phyloP scores from a whole-genome alignment of 2,888 invertebrate genomes.

The Eristalinus aeneus region DNA sequence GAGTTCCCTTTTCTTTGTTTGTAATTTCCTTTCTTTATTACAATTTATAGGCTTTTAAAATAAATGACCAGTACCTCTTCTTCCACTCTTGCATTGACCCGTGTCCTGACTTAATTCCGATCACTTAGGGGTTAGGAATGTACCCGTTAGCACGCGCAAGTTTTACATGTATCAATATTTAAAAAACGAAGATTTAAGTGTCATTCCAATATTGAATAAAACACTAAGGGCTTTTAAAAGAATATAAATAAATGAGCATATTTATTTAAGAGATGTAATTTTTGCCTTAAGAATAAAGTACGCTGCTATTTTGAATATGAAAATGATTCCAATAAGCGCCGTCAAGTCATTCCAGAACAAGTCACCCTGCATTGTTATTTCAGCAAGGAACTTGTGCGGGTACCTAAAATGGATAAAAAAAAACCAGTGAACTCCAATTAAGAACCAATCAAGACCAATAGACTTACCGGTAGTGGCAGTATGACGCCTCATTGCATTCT shows the following conservation, averaged over 20 bases:
- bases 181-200: too few relatives aligned
- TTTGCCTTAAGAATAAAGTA: constrained; percentile 90
- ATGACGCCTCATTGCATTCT: constrained; percentile 87
- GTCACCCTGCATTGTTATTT: constrained; percentile 90
- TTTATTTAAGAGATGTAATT: constrained; percentile 82
- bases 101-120: too few relatives aligned
- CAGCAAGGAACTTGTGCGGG: constrained; percentile 89
- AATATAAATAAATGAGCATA: not conserved
- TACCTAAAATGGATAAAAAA: constrained; percentile 81
- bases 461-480: constrained; percentile 89
- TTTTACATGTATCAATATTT: too few relatives aligned
- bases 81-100: too few relatives aligned
- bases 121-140: too few relatives aligned
- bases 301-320: constrained; percentile 85
- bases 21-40: too few relatives aligned
- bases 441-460: not conserved
- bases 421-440: constrained; percentile 1
- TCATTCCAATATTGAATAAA: too few relatives aligned
- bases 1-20: too few relatives aligned
- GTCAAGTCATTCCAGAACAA: constrained; percentile 92
- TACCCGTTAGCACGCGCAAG: too few relatives aligned
- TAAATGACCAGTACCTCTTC: too few relatives aligned
- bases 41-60: too few relatives aligned
- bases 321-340: constrained; percentile 86
- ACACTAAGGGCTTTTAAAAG: not conserved